These are phyloP conservation scores for Germaria angustata DNA, from an alignment of 2,888 invertebrate species.

Conservation along the genomic window DNA sequence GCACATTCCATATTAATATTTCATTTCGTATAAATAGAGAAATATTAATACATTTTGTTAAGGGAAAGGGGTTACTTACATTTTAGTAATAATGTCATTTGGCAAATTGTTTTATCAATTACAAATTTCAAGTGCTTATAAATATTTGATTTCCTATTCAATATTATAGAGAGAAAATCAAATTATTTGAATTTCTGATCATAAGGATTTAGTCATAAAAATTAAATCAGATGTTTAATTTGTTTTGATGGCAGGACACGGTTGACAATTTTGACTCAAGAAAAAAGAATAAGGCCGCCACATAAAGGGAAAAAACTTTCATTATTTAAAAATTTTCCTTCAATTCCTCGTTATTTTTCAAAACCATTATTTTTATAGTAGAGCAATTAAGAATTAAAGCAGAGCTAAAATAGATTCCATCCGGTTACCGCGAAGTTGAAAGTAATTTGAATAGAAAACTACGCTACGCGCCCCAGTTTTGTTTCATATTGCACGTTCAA, in stretches of 20 bases:
- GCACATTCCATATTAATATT: constrained; percentile 41
- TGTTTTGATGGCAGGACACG: not conserved
- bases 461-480: no score
- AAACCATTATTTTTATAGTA: no score
- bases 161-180: constrained; percentile 29
- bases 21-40: constrained; percentile 34
- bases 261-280: not conserved
- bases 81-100: constrained; percentile 44
- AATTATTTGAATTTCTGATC: not conserved
- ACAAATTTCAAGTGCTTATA: constrained; percentile 24
- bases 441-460: no score
- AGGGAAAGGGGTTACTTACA: constrained; percentile 8
- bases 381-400: no score
- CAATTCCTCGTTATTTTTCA: no score
- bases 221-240: not conserved
- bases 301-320: no score
- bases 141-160: constrained; percentile 66
- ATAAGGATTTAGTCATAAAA: not conserved
- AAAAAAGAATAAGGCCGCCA: no score
- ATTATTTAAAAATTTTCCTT: no score
- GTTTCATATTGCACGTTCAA: not conserved
- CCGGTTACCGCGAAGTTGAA: no score
- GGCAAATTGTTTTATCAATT: constrained; percentile 46
- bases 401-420: no score
- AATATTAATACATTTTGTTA: constrained; percentile 35